phyloP scores from a whole-genome alignment of 1,140 invertebrate genomes.

The Lepidurus couesii region DNA sequence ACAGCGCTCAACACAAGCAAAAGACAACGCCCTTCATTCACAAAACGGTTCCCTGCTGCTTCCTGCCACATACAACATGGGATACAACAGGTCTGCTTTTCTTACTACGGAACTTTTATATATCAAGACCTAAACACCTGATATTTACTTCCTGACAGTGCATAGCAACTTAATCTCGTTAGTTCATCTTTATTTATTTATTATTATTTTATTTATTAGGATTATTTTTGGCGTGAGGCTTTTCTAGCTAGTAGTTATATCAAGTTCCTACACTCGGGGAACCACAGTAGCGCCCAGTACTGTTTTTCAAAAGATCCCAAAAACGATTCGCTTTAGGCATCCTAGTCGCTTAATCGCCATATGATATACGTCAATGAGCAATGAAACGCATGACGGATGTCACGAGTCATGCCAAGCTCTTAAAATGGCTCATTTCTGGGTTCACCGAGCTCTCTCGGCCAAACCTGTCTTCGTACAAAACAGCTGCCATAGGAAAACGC shows the following conservation, averaged over 20 bases:
- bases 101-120: neutral
- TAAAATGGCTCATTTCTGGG: neutral
- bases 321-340: neutral
- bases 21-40: constrained; percentile 4
- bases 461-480: neutral
- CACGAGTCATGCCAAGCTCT: neutral
- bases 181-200: neutral
- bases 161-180: neutral
- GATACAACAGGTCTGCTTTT: neutral
- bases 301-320: neutral
- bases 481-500: neutral
- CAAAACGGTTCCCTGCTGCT: constrained; percentile 20
- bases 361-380: constrained; percentile 8
- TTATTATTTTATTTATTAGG: neutral
- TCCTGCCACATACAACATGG: neutral
- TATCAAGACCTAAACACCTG: neutral
- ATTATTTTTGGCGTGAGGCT: neutral
- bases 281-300: neutral
- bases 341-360: neutral
- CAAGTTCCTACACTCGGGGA: neutral
- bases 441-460: neutral
- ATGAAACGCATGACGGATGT: constrained; percentile 7
- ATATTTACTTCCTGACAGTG: neutral
- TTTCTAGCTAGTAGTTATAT: neutral
- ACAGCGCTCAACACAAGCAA: neutral